Conservation (phyloP, 2,113 vertebrate genomes). For the Oreochromis tanganicae region DNA sequence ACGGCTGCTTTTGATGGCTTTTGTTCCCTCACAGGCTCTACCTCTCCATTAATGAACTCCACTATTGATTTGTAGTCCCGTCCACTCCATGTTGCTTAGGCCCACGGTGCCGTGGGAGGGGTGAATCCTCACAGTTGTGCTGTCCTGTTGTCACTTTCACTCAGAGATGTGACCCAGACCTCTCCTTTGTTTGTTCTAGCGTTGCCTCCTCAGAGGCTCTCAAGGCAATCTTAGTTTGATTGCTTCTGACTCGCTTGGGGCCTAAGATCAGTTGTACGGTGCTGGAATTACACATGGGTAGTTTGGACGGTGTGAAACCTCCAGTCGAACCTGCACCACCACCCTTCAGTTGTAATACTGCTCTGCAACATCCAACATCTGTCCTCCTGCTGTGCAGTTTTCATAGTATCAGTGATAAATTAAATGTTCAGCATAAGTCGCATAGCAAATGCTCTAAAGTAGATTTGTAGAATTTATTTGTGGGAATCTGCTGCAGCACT, state of each 20-base stretch:
- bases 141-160: conserved; percentile 53
- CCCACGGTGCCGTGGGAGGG: not conserved
- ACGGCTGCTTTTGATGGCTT: conserved; percentile 33
- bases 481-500: not conserved
- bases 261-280: not conserved
- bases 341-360: not conserved
- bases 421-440: not conserved
- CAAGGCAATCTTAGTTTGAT: not conserved
- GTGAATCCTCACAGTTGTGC: conserved; percentile 34
- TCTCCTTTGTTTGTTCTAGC: not conserved
- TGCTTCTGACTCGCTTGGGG: not conserved
- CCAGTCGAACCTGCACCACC: not conserved
- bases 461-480: not conserved
- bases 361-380: not conserved
- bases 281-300: not conserved
- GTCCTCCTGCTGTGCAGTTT: not conserved
- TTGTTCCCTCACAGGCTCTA: conserved; percentile 50
- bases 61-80: conserved; percentile 57
- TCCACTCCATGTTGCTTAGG: conserved; percentile 6
- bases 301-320: not conserved
- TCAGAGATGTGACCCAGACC: not conserved
- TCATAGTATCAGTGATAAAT: not conserved
- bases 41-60: conserved; percentile 71
- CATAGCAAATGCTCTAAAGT: not conserved
- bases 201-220: not conserved